Evolutionary conservation across 1,140 invertebrate genomes (phyloP).

Genomic region (Aethina tumida): DNA sequence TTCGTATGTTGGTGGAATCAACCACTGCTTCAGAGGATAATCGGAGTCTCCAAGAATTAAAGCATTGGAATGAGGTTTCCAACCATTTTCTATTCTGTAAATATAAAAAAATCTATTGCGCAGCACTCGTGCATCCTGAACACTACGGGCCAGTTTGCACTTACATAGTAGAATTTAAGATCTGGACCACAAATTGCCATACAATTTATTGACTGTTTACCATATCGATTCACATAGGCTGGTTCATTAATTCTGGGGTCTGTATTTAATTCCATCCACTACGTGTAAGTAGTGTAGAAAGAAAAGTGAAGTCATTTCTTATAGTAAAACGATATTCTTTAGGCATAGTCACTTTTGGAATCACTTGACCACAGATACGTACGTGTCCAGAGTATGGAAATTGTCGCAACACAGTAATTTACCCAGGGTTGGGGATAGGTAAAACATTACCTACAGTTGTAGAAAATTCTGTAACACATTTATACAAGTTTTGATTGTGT

Average conservation of each 20-base stretch:
- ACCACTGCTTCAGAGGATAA: conserved; percentile 7
- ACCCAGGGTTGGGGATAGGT: no score
- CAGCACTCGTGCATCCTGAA: conserved; percentile 4
- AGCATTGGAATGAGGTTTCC: conserved; percentile 6
- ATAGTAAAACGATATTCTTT: conserved; percentile 1
- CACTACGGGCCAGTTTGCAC: conserved; percentile 9
- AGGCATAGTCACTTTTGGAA: conserved; percentile 3
- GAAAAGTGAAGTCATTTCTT: conserved; percentile 3
- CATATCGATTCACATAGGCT: conserved; percentile 8
- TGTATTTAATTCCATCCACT: conserved; percentile 12
- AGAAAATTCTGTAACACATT: no score
- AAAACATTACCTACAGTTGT: no score
- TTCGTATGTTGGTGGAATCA: conserved; percentile 5
- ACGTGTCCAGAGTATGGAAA: no score
- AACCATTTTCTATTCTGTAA: neutral
- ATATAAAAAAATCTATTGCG: conserved; percentile 1
- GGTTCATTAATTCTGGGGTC: conserved; percentile 8
- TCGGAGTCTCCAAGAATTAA: conserved; percentile 5
- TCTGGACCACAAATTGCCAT: conserved; percentile 9
- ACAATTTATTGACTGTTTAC: conserved; percentile 12
- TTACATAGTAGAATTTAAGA: conserved; percentile 6
- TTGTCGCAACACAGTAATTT: no score
- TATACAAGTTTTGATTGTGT: no score
- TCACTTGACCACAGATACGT: conserved; percentile 1
- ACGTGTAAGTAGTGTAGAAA: neutral